Base-by-base conservation (phyloP, 2,797 vertebrate species). In the Phoebastria nigripes region DNA sequence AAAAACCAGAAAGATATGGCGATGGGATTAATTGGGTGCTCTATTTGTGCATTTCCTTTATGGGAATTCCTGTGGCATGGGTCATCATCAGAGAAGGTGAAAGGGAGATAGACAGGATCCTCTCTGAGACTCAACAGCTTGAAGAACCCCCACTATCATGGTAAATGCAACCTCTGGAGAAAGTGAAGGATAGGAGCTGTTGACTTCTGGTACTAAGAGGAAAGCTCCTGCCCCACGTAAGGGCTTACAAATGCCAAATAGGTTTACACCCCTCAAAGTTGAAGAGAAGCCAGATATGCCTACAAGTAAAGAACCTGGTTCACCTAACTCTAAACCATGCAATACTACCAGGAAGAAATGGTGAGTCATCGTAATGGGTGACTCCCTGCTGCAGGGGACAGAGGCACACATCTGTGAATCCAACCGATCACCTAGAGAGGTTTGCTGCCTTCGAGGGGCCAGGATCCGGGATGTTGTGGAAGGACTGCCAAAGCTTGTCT, bases 241-340 rank as follows among this genome's bases (percentile, higher is more conserved):
- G 13, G 7, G 6, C 26, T 93, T 72, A 44, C 18, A 81, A 37
- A 47, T 35, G 14, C 20, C 77, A 81, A 81, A 44, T 5, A 49
- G 2, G 14, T 42, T 67, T 11, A 62, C 9, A n/a, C 0, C 3
- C 3, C 9, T 67, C 31, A 72, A 39, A 81, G 24, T 0, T 37
- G 54, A 59, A 67, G 14, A 76, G 26, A 31, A 59, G 33, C 17
- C 7, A 44, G 8, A 39, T 1, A 33, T 52, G 26, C 17, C 22
- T 55, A 3, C 20, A 74, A 58, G 41, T 39, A 51, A 29, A 83
- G 8, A 87, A 78, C 11, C 44, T 74, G 8, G 10, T 66, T 56
- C 46, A 33, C 21, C 18, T 46, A 46, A 46, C 21, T 33, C 51
- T 84, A 61, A 46, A 46, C 39, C 21, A 59, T 47, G 20, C 14